phyloP scores from a whole-genome alignment of 2,797 vertebrate genomes.

The Okamejei kenojei region DNA sequence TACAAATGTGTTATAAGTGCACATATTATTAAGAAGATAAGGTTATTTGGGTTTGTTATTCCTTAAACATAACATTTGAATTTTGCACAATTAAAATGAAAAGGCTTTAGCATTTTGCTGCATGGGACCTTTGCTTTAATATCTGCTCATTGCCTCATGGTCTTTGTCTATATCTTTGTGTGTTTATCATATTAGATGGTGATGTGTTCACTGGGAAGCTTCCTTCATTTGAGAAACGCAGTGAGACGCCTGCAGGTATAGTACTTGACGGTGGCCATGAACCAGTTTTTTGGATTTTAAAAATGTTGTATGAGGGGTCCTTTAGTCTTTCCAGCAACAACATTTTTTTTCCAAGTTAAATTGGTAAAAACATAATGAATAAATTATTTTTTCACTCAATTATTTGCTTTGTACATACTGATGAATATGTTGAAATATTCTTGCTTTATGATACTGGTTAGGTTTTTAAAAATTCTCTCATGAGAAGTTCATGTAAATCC shows the following conservation, averaged over 20 bases:
- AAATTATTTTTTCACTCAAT: neutral
- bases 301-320: neutral
- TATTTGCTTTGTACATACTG: neutral
- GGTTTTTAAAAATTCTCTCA: neutral
- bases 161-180: constrained; percentile 36
- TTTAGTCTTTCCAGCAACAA: neutral
- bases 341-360: neutral
- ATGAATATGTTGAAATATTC: neutral
- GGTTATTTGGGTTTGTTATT: neutral
- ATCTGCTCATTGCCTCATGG: constrained; percentile 29
- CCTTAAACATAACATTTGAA: neutral
- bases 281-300: neutral
- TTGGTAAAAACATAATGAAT: neutral
- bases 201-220: constrained; percentile 74
- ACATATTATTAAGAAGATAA: neutral
- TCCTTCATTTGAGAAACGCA: constrained; percentile 79
- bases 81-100: neutral
- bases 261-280: constrained; percentile 43
- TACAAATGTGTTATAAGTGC: neutral
- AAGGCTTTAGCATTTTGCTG: neutral
- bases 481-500: neutral
- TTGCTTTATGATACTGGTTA: neutral
- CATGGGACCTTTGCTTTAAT: neutral
- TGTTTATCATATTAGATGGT: constrained; percentile 56
- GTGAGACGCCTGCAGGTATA: constrained; percentile 79